A percentile compares a stretch with the other conserved stretches of the same genome.
Conservation (phyloP, 1,140 invertebrate genomes). For the Drosophila pseudoobscura region DNA sequence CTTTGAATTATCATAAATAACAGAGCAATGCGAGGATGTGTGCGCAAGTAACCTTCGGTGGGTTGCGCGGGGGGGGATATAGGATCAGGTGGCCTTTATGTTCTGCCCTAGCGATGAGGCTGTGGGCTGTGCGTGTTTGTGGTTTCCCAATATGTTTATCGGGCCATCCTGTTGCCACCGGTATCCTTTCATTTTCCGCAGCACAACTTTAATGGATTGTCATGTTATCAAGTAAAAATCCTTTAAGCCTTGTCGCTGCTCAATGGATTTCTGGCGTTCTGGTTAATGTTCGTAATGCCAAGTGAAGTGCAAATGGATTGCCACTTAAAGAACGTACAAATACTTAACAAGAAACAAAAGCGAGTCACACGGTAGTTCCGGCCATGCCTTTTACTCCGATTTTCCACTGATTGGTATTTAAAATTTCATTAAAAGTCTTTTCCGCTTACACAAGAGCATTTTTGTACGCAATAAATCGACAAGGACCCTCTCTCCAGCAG, state of each 20-base stretch:
- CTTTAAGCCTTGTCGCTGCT: slow-evolving; percentile 15
- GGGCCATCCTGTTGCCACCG: slow-evolving; percentile 34
- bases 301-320: slow-evolving; percentile 17
- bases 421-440: slow-evolving; percentile 57
- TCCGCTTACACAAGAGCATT: slow-evolving; percentile 1
- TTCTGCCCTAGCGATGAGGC: slow-evolving; percentile 27
- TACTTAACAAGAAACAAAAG: not conserved
- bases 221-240: too few species aligned
- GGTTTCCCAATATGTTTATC: slow-evolving; percentile 50
- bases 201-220: not conserved
- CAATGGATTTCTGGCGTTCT: slow-evolving; percentile 40
- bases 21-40: slow-evolving; percentile 52
- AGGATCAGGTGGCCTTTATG: slow-evolving; percentile 59
- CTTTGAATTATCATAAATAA: slow-evolving; percentile 82
- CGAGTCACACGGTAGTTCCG: slow-evolving; percentile 2
- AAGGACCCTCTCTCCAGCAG: slow-evolving; percentile 17
- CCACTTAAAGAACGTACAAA: slow-evolving; percentile 35
- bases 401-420: slow-evolving; percentile 44
- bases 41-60: not conserved
- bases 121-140: slow-evolving; percentile 8
- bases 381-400: slow-evolving; percentile 5
- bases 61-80: not conserved
- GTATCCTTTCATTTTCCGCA: not conserved
- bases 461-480: not conserved
- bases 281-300: slow-evolving; percentile 30